phyloP scores from a whole-genome alignment of 2,888 invertebrate genomes.

The Diadromus collaris region DNA sequence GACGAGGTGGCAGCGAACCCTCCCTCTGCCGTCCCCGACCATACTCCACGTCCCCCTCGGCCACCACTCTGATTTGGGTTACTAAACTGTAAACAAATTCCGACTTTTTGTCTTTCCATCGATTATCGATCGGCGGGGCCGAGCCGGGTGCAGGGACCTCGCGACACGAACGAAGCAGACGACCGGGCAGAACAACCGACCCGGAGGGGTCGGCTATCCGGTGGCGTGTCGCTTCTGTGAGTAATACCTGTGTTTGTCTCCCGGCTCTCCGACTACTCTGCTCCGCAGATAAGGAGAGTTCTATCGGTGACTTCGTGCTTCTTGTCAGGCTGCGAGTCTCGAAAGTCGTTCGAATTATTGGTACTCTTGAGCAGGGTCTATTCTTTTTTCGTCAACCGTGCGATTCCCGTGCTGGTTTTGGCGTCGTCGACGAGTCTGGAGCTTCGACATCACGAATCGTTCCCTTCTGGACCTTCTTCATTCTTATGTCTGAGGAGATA shows the following conservation, averaged over 20 bases:
- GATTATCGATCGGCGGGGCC: constrained; percentile 74
- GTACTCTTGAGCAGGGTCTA: background rate
- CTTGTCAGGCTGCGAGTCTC: background rate
- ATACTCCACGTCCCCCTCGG: constrained; percentile 17
- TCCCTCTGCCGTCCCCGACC: constrained; percentile 14
- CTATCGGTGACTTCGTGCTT: constrained; percentile 16
- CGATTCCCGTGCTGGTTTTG: background rate
- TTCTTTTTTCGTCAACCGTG: constrained; percentile 9
- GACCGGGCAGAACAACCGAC: background rate
- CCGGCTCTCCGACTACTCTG: constrained; percentile 14
- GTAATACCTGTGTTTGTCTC: constrained; percentile 62
- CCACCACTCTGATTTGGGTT: constrained; percentile 75
- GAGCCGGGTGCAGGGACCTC: constrained; percentile 75
- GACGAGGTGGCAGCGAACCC: constrained; percentile 42
- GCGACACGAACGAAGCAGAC: constrained; percentile 58
- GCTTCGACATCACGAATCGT: constrained; percentile 10
- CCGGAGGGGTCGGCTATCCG: constrained; percentile 31
- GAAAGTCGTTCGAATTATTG: background rate
- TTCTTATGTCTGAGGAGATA: constrained; percentile 2
- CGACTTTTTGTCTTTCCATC: constrained; percentile 74
- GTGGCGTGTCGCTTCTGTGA: constrained; percentile 65
- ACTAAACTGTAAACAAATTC: constrained; percentile 79
- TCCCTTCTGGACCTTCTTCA: constrained; percentile 9
- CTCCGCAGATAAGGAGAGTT: constrained; percentile 25
- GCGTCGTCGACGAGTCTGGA: constrained; percentile 45